Conservation (phyloP, 2,797 vertebrate genomes). For the Acanthis flammea region DNA sequence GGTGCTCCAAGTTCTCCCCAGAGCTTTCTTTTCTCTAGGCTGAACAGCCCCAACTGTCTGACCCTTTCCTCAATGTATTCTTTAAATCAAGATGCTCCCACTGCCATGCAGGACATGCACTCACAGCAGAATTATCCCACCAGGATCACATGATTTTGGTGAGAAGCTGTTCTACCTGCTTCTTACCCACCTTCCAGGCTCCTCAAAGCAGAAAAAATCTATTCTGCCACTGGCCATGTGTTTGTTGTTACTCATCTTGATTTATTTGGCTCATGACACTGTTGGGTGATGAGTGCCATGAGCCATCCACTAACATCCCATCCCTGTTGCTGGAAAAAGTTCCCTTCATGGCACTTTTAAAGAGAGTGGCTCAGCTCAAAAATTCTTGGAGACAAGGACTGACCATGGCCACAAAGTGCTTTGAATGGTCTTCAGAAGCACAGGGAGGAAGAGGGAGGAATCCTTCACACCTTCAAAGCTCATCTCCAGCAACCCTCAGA, state of each 20-base stretch:
- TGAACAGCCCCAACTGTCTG: background rate
- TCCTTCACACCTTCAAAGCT: background rate
- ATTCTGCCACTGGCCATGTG: rapidly evolving
- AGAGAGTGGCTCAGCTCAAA: background rate
- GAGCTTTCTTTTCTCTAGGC: background rate
- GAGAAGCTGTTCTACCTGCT: background rate
- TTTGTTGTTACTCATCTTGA: background rate
- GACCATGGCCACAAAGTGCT: rapidly evolving
- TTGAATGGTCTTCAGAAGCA: background rate
- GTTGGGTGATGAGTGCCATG: background rate
- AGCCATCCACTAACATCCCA: background rate
- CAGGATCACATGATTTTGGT: background rate
- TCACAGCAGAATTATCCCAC: background rate
- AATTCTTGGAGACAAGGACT: background rate
- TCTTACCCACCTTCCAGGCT: background rate
- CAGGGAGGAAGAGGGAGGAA: background rate
- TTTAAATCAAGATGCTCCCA: background rate
- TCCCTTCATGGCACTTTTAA: background rate
- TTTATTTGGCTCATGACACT: background rate
- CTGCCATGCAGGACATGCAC: background rate
- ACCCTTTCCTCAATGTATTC: background rate
- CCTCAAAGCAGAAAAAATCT: background rate
- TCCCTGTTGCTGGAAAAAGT: background rate
- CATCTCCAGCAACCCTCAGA: background rate
- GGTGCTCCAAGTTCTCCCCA: background rate